phyloP scores from a whole-genome alignment of 2,888 invertebrate species.

The Malthinus seriepunctatus region DNA sequence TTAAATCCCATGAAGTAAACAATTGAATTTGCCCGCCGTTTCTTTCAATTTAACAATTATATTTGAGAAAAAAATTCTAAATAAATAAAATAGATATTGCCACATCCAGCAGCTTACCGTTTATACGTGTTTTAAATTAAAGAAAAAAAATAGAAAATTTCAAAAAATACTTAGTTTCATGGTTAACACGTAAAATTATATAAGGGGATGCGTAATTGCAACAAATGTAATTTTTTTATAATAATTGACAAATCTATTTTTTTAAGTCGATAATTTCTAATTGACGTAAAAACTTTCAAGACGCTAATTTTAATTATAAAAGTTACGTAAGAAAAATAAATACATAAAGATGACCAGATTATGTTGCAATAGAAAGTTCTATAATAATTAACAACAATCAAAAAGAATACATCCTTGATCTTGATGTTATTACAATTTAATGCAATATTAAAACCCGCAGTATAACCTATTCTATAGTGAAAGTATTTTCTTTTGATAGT shows the following conservation, averaged over 20 bases:
- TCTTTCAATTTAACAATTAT: too few relatives aligned
- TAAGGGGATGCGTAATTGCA: conserved; percentile 1
- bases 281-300: too few relatives aligned
- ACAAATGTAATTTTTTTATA: background rate
- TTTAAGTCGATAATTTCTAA: background rate
- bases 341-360: background rate
- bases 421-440: conserved; percentile 7
- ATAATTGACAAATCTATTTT: background rate
- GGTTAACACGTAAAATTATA: conserved; percentile 1
- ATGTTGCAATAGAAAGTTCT: conserved; percentile 3
- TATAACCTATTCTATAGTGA: conserved; percentile 11
- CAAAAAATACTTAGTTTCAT: background rate
- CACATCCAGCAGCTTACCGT: too few relatives aligned
- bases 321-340: background rate
- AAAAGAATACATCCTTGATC: conserved; percentile 25
- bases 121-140: conserved; percentile 1
- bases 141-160: conserved; percentile 1
- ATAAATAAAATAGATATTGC: too few relatives aligned
- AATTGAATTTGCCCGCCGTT: too few relatives aligned
- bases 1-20: too few relatives aligned
- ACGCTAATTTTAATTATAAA: background rate
- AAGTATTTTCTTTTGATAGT: conserved; percentile 1
- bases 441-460: conserved; percentile 16
- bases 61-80: too few relatives aligned
- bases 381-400: background rate